Base-by-base conservation (phyloP, 2,113 vertebrate genomes). In the Mola mola region DNA sequence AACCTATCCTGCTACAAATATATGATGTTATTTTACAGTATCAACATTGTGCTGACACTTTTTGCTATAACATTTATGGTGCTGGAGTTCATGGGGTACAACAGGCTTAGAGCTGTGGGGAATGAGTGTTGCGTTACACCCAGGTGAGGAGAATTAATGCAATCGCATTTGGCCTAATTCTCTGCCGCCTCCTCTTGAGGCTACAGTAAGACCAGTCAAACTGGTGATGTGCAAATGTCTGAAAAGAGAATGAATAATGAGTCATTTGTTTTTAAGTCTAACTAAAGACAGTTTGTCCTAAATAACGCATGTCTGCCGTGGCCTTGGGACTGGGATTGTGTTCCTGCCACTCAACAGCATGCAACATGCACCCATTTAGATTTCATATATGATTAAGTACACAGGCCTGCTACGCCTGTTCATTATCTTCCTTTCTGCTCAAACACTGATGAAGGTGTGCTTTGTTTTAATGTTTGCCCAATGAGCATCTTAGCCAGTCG, bases 121-220 rank as follows among this genome's bases (percentile, higher is more conserved):
- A 20, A 31, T 28, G 17, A 57, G 48, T 26, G 36, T 38, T 41
- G 40, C 43, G 55, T 25, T 25, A 42, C 12, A 43, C 72, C 58
- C 50, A 25, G 19, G 38, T 17, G 36, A 71, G 10, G 21, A 50
- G 36, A 53, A 48, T 75, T 71, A 61, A 12, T 29, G 15, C 29
- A 21, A 8, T 71, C 62, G 61, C 26, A 4, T 52, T 57, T 16
- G 11, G 49, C 36, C 60, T 67, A 55, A 72, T 72, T 75, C 52
- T 60, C 33, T 19, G 1, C 29, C 13, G 6, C 20, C 38, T 57
- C 7, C 1, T 10, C 16, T 2, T 1, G 8, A 75, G 46, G 58
- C 16, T 42, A 25, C 40, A 44, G 34, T 22, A 9, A 64, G 17
- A 33, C 16, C 25, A 31, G 66, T 46, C 12, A 4, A 21, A 61